Evolutionary conservation across 1,140 invertebrate genomes (phyloP), one percentile per base, ranked within the genome.

Genomic region (Drosophila repleta): DNA sequence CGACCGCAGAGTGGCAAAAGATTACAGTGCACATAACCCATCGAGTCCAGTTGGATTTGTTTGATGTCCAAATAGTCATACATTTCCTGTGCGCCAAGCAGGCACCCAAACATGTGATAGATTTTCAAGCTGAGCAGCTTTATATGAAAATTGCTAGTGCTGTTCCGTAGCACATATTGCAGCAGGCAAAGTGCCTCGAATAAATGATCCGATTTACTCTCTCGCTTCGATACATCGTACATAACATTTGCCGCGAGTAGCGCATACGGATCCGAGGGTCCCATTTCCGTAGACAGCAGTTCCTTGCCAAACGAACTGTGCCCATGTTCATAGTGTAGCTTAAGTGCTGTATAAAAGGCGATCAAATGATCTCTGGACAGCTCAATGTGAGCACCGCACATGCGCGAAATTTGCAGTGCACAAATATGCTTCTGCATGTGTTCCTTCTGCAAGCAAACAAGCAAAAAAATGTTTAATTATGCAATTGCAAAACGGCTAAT

Each of bases 31-130:
- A 97, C 92, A 92, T 97, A 96, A 52, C 97, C 96, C 80, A 99
- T 92, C 0, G 97, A 97, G 92, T 99, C 97, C 90, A 98, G 93
- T 91, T 99, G 98, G 69, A 99, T 95, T 92, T 99, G 97, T 93
- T 99, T 99, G 52, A 98, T 94, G 84, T 99, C 98, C 89, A 99
- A 92, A 51, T 93, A 92, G 65, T 93, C 92, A 84, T 95, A 96
- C 68, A 95, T 92, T 43, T 92, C 92, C 70, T 95, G 94, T 45
- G 96, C 96, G 4, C 94, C 94, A n/a, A 93, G 85, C 71, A 94
- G 94, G 78, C 94, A 95, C 74, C 96, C 96, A 72, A 96, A 91
- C 45, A 94, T 84, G 90, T 96, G 95, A 85, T 96, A 97, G 0
- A 96, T 92, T 56, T 95, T 94, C 20, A 96, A 92, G 7, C 96